A percentile compares a stretch with the other conserved stretches of the same genome.
These are phyloP conservation scores for Spheniscus mendiculus DNA, from an alignment of 2,113 vertebrate species.

Conservation along the genomic window DNA sequence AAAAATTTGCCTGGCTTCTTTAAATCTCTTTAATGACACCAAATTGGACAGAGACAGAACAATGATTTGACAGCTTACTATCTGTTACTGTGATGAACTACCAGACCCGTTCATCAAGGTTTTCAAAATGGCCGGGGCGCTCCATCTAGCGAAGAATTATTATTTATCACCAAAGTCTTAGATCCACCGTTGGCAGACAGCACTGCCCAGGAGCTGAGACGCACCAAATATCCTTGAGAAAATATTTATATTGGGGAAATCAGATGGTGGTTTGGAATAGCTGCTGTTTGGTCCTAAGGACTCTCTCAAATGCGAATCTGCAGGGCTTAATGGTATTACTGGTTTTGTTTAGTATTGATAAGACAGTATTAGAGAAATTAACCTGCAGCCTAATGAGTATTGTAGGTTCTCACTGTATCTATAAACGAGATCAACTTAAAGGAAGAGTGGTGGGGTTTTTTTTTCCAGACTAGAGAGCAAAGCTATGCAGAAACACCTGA, in stretches of 20 bases:
- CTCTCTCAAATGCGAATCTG: not conserved
- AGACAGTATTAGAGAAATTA: not conserved
- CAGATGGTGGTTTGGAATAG: not conserved
- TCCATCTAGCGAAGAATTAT: not conserved
- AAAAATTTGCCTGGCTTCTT: not conserved
- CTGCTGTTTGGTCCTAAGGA: not conserved
- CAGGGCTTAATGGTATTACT: not conserved
- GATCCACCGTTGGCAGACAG: not conserved
- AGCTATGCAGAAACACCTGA: not conserved
- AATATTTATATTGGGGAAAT: not conserved
- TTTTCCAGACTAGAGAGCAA: not conserved
- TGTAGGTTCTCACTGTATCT: not conserved
- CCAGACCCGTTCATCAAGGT: not conserved
- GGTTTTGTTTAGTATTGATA: not conserved
- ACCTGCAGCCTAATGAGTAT: not conserved
- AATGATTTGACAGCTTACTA: not conserved
- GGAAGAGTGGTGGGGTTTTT: not conserved
- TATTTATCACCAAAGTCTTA: not conserved
- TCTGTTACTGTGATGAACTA: not conserved
- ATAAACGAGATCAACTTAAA: not conserved
- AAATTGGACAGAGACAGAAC: not conserved
- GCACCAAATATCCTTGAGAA: not conserved
- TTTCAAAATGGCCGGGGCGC: not conserved
- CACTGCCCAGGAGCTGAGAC: not conserved
- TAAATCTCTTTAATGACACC: not conserved